Conservation (phyloP, 2,888 invertebrate species). For the Perdita meconis region DNA sequence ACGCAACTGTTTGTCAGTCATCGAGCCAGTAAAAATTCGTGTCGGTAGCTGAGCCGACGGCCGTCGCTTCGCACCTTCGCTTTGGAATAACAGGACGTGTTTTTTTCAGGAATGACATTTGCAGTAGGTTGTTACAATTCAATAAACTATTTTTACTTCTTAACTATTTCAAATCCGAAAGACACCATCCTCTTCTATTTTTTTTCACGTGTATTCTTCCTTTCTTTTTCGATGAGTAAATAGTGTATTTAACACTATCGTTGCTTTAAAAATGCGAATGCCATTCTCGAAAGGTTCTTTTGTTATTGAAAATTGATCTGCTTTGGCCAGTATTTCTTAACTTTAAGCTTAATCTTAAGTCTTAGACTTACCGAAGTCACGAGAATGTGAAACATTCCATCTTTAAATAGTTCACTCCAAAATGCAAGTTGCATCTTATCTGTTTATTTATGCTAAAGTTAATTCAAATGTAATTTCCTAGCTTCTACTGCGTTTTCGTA, state of each 20-base stretch:
- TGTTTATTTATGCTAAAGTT: no score
- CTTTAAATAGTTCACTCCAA: no score
- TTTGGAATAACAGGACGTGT: conserved; percentile 16
- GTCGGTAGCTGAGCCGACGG: conserved; percentile 71
- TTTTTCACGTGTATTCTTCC: no score
- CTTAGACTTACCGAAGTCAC: no score
- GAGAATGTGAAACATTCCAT: no score
- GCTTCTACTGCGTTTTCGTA: no score
- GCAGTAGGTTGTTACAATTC: neutral
- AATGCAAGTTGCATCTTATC: no score
- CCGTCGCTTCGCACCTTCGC: conserved; percentile 74
- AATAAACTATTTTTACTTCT: neutral
- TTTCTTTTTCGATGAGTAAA: neutral
- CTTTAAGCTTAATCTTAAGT: no score
- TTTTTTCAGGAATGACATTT: neutral
- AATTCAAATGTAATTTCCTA: no score
- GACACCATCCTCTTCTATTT: neutral
- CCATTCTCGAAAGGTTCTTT: no score
- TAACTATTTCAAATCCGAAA: neutral
- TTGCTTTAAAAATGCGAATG: neutral
- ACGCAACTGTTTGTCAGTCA: conserved; percentile 55
- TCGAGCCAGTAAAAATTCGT: conserved; percentile 47
- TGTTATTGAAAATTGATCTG: no score
- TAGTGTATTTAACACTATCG: neutral
- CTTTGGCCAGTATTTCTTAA: no score